phyloP scores from a whole-genome alignment of 2,888 invertebrate genomes.

The Hemistola chrysoprasaria region DNA sequence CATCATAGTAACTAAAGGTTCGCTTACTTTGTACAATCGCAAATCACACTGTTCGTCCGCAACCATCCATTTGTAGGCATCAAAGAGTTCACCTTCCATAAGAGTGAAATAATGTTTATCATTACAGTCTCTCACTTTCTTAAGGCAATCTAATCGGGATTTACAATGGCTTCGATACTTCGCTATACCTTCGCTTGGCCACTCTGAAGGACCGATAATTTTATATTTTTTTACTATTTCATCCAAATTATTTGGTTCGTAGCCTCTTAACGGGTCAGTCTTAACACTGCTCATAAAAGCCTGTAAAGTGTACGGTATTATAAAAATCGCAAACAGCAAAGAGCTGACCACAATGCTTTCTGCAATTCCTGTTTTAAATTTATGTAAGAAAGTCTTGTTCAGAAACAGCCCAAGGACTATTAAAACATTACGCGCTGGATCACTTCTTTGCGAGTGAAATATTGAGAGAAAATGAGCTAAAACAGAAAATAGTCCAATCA shows the following conservation, averaged over 20 bases:
- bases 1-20: constrained; percentile 24
- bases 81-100: constrained; percentile 23
- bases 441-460: constrained; percentile 29
- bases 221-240: constrained; percentile 25
- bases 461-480: constrained; percentile 26
- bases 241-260: constrained; percentile 26
- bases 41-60: constrained; percentile 30
- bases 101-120: constrained; percentile 33
- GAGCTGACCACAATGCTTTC: constrained; percentile 31
- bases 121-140: constrained; percentile 19
- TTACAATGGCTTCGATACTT: constrained; percentile 23
- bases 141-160: constrained; percentile 34
- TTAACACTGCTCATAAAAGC: constrained; percentile 37
- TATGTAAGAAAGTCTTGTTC: constrained; percentile 29
- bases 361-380: constrained; percentile 26
- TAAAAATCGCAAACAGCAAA: constrained; percentile 37
- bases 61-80: constrained; percentile 29
- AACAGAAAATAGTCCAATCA: constrained; percentile 33
- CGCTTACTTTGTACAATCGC: constrained; percentile 30
- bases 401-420: constrained; percentile 42
- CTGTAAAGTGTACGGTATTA: constrained; percentile 39
- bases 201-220: constrained; percentile 17
- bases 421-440: constrained; percentile 32
- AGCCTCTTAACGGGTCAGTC: constrained; percentile 34
- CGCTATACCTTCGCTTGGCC: background rate